Percentiles rank a stretch among this genome's conserved stretches.
phyloP scores from a whole-genome alignment of 2,888 invertebrate genomes.

The Tetragonula carbonaria region DNA sequence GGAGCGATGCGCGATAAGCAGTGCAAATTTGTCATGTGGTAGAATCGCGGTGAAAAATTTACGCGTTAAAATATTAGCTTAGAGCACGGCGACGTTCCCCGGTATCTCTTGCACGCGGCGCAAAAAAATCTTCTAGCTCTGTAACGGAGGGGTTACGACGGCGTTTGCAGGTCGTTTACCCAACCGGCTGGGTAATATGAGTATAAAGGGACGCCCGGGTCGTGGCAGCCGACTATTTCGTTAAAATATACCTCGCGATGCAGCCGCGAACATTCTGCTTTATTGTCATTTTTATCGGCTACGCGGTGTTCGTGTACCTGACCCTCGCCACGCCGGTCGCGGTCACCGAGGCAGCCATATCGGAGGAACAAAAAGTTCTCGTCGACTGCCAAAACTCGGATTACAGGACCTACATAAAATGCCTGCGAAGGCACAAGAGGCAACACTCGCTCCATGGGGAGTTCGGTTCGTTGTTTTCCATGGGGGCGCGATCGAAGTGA shows the following conservation, averaged over 20 bases:
- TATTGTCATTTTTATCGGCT: slow-evolving; percentile 33
- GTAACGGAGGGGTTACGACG: slow-evolving; percentile 25
- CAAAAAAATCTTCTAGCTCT: slow-evolving; percentile 46
- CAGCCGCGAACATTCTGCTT: slow-evolving; percentile 27
- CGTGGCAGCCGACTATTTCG: slow-evolving; percentile 52
- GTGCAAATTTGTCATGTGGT: slow-evolving; percentile 76
- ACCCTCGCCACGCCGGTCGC: not conserved
- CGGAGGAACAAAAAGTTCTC: slow-evolving; percentile 66
- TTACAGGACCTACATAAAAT: slow-evolving; percentile 79
- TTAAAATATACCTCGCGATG: slow-evolving; percentile 55
- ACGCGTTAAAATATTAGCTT: slow-evolving; percentile 67
- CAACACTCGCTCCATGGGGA: slow-evolving; percentile 67
- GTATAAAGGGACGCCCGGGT: slow-evolving; percentile 68
- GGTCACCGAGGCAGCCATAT: slow-evolving; percentile 28
- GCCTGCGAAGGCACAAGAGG: slow-evolving; percentile 78
- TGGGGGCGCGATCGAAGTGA: not conserved
- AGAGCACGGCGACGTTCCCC: slow-evolving; percentile 49
- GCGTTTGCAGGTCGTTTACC: slow-evolving; percentile 63
- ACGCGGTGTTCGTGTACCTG: slow-evolving; percentile 7
- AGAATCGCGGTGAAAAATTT: slow-evolving; percentile 60
- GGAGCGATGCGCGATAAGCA: slow-evolving; percentile 73
- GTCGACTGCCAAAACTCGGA: slow-evolving; percentile 76
- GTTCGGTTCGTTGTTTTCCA: slow-evolving; percentile 1
- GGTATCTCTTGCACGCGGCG: slow-evolving; percentile 56
- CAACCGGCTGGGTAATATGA: slow-evolving; percentile 54